Conservation (phyloP, 2,888 invertebrate genomes). For the Macroteleia sp. region DNA sequence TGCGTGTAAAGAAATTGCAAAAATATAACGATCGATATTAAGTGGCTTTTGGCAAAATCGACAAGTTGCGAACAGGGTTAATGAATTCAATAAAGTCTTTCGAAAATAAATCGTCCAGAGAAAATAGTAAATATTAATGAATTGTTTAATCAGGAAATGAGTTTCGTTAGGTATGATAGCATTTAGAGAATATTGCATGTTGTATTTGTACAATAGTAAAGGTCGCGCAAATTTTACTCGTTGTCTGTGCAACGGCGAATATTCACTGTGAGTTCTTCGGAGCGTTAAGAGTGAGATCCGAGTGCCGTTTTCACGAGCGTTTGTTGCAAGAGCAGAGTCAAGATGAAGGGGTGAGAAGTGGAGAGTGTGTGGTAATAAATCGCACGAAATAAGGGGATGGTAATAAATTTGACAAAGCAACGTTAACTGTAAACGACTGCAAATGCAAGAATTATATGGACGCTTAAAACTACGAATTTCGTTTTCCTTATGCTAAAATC, state of each 20-base stretch:
- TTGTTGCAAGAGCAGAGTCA: slow-evolving; percentile 62
- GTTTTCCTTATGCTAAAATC: slow-evolving; percentile 22
- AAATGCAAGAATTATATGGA: slow-evolving; percentile 59
- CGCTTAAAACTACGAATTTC: slow-evolving; percentile 40
- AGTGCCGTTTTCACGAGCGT: slow-evolving; percentile 65
- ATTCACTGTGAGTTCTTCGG: slow-evolving; percentile 63
- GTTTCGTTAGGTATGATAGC: slow-evolving; percentile 51
- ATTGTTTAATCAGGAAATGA: slow-evolving; percentile 54
- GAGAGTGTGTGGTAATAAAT: slow-evolving; percentile 64
- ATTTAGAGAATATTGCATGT: slow-evolving; percentile 58
- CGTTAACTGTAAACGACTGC: slow-evolving; percentile 58
- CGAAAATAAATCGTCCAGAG: too few species aligned
- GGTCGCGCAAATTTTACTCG: slow-evolving; percentile 61
- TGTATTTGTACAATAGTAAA: slow-evolving; percentile 51
- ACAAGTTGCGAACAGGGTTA: too few species aligned
- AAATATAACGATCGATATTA: too few species aligned
- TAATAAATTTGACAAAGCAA: slow-evolving; percentile 64
- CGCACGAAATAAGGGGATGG: slow-evolving; percentile 60
- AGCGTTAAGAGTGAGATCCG: slow-evolving; percentile 66
- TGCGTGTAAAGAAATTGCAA: too few species aligned
- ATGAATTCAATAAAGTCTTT: too few species aligned
- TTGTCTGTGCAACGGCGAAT: slow-evolving; percentile 59
- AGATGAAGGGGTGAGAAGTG: slow-evolving; percentile 58
- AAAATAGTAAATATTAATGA: too few species aligned
- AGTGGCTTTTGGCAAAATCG: too few species aligned